Base-by-base conservation (phyloP, 2,113 vertebrate genomes). In the Ailurus styani region DNA sequence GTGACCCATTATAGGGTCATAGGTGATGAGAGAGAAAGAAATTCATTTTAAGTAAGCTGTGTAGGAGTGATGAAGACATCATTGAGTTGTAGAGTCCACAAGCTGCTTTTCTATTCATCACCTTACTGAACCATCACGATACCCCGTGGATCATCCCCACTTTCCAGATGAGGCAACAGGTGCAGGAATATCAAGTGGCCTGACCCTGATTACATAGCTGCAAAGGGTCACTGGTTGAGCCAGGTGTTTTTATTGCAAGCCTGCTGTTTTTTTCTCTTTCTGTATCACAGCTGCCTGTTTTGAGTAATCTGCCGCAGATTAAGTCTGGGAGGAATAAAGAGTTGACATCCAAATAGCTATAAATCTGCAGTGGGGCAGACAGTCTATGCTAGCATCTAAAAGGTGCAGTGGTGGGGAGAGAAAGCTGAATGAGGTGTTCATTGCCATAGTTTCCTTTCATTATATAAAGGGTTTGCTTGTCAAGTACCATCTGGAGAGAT, bases 401-500 rank as follows among this genome's bases (percentile, higher is more conserved):
- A 89, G 57, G 64, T 45, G 68, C 52, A 77, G 78, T 75, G 40
- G 60, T 68, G 40, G 50, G 0, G 14, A 55, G 57, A 17, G 34
- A 31, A 27, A 75, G 57, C 62, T 3, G 82, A 91, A 47, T 3
- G 70, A 68, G 50, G 64, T 81, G 72, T 37, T 86, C 66, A 21
- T 1, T 91, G 60, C 60, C 60, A 14, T 1, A 10, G 31, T 60
- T 83, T 83, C 87, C 60, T 94, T 72, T 90, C 82, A 27, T 92
- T 66, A 34, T 18, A 25, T 3, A 34, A 92, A 95, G 93, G n/a
- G 79, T 68, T 54, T 60, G 37, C 83, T 93, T 91, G 79, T 90
- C 90, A 97, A 40, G 89, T 23, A 29, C 95, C 93, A 87, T 68
- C 93, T 97, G 87, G 68, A 21, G n/a, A 79, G 66, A 78, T 97